Conservation (phyloP, 2,797 vertebrate genomes). For the Meda fulgida region DNA sequence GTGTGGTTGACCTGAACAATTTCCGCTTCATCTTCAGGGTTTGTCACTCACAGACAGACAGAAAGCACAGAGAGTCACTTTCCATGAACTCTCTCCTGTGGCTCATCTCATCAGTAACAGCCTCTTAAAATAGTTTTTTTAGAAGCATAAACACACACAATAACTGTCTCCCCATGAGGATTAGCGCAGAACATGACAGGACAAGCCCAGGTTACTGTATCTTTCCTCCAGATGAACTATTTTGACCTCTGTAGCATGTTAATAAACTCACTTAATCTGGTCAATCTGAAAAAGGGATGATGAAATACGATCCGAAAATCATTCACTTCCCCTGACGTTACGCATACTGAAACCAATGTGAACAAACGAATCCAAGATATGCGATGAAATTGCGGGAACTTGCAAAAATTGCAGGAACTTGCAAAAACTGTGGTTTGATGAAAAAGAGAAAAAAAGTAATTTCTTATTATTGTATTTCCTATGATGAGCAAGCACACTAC, state of each 20-base stretch:
- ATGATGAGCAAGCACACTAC: no score
- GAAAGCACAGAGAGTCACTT: slow-evolving; percentile 5
- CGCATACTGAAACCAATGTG: not conserved
- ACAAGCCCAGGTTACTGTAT: slow-evolving; percentile 20
- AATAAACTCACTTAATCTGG: not conserved
- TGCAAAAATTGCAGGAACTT: no score
- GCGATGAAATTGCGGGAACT: no score
- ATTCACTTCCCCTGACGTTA: slow-evolving; percentile 2
- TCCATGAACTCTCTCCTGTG: slow-evolving; percentile 28
- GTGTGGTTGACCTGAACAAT: not conserved
- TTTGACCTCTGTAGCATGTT: not conserved
- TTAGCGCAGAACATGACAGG: not conserved
- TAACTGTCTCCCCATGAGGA: not conserved
- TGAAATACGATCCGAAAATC: not conserved
- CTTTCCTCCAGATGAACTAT: slow-evolving; percentile 4
- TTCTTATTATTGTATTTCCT: no score
- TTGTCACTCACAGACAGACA: not conserved
- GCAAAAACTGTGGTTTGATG: no score
- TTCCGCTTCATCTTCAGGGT: slow-evolving; percentile 11
- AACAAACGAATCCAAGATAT: no score
- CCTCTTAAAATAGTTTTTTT: slow-evolving; percentile 37
- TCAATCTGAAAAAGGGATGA: not conserved
- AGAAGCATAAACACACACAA: slow-evolving; percentile 2
- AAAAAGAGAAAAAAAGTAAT: no score
- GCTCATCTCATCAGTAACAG: slow-evolving; percentile 30